Evolutionary conservation across 2,113 vertebrate species (phyloP).

Genomic region (Climacteris rufus): DNA sequence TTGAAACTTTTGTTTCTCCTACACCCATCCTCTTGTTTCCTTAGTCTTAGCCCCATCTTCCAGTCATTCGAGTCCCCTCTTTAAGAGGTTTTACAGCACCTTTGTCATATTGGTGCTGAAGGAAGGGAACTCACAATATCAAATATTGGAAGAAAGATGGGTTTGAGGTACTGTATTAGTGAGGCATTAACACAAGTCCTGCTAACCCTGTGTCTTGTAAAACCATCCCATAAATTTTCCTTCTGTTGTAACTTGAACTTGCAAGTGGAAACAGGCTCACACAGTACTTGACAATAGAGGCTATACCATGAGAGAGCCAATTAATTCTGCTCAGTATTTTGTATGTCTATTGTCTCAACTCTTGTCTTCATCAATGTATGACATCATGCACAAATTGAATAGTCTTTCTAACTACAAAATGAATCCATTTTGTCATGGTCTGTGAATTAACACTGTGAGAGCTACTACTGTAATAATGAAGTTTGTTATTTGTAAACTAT

Average conservation of each 20-base stretch:
- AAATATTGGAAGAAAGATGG: not conserved
- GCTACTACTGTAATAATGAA: not conserved
- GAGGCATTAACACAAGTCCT: not conserved
- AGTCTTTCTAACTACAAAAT: not conserved
- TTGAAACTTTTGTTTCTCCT: not conserved
- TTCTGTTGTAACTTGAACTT: not conserved
- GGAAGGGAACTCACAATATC: not conserved
- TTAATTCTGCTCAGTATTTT: not conserved
- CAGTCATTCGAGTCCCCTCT: not conserved
- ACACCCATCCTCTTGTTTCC: not conserved
- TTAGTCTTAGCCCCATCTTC: not conserved
- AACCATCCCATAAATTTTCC: not conserved
- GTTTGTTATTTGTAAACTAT: not conserved
- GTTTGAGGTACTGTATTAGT: not conserved
- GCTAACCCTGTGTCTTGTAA: not conserved
- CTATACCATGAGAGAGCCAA: not conserved
- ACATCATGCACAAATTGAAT: not conserved
- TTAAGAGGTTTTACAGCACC: not conserved
- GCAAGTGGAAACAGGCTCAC: not conserved
- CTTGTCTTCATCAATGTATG: not conserved
- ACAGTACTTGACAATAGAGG: not conserved
- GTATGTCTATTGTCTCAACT: not conserved
- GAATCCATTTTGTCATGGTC: not conserved
- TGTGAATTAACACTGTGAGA: not conserved
- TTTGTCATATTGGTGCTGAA: not conserved